A percentile compares a stretch with the other conserved stretches of the same genome.
Evolutionary conservation across 2,113 vertebrate genomes (phyloP).

Genomic region (Notiomystis cincta): DNA sequence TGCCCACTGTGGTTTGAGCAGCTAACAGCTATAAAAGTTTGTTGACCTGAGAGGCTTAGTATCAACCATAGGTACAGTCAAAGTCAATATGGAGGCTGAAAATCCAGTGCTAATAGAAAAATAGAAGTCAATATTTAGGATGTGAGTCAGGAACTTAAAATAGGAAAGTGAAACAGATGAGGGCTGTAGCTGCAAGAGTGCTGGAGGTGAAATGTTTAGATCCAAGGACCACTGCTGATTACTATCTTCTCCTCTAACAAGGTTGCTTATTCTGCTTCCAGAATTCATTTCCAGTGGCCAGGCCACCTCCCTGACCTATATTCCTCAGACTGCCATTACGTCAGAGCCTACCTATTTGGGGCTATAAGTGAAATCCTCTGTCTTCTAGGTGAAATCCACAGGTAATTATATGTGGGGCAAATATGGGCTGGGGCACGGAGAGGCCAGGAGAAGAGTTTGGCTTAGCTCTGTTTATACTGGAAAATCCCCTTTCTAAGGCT

Average conservation of each 20-base stretch:
- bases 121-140: slow-evolving; percentile 80
- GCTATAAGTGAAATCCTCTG: slow-evolving; percentile 61
- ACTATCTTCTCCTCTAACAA: slow-evolving; percentile 69
- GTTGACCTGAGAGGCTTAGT: slow-evolving; percentile 78
- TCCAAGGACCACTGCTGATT: slow-evolving; percentile 65
- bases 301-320: slow-evolving; percentile 74
- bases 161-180: slow-evolving; percentile 76
- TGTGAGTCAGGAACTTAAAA: slow-evolving; percentile 79
- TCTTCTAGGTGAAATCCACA: slow-evolving; percentile 47
- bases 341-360: slow-evolving; percentile 66
- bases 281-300: slow-evolving; percentile 56
- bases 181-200: slow-evolving; percentile 63
- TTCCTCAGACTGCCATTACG: slow-evolving; percentile 62
- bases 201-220: slow-evolving; percentile 68
- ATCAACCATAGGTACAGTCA: slow-evolving; percentile 79
- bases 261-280: slow-evolving; percentile 58
- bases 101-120: slow-evolving; percentile 78
- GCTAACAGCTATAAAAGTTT: slow-evolving; percentile 78
- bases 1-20: slow-evolving; percentile 70
- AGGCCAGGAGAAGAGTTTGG: slow-evolving; percentile 62
- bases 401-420: slow-evolving; percentile 52
- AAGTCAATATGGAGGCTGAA: slow-evolving; percentile 80
- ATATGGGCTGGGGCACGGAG: slow-evolving; percentile 45
- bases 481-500: slow-evolving; percentile 62
- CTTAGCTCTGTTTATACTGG: slow-evolving; percentile 54